Base-by-base conservation (phyloP, 2,113 vertebrate genomes). In the Glaucomys volans region DNA sequence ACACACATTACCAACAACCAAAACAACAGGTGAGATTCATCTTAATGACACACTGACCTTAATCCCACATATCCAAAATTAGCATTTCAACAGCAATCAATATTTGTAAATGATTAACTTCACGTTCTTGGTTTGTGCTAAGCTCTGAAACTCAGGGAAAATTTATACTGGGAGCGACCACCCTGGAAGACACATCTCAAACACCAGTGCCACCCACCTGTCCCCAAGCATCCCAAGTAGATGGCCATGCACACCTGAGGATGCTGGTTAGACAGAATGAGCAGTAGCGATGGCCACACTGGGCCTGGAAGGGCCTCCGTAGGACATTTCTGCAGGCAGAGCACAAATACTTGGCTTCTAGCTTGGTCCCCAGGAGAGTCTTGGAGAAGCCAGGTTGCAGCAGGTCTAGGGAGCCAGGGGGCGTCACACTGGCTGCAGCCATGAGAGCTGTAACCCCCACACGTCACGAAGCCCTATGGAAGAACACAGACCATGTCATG, bases 261-360 rank as follows among this genome's bases (percentile, higher is more conserved):
- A 99, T 99, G 97, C 98, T 98, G 93, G 98, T 99, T 91, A 99
- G 98, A 89, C 99, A 99, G 93, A 98, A 98, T 8, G 99, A 99
- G 91, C 99, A 99, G 98, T 99, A 99, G 80, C 99, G 99, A 80
- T 99, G 99, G 9, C 99, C 99, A 0, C 99, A 99, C 98, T 99
- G 99, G 0, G 99, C 99, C 98, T 99, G 99, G 94, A 99, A 99
- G 0, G 99, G 99, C 91, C 99, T 98, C 97, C 99, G 98, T 84
- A 99, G 89, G 35, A 99, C 99, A 94, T 99, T 99, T 97, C 97
- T 98, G 96, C 99, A 99, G 50, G 99, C 99, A 0, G 99, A 99
- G 94, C 99, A 99, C 97, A 99, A 98, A 98, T 99, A 99, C 94
- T 99, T 99, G 96, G 98, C 99, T 96, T 99, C 99, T 87, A 99